phyloP scores from a whole-genome alignment of 2,888 invertebrate species.

The Hemicrepidius hirtus region DNA sequence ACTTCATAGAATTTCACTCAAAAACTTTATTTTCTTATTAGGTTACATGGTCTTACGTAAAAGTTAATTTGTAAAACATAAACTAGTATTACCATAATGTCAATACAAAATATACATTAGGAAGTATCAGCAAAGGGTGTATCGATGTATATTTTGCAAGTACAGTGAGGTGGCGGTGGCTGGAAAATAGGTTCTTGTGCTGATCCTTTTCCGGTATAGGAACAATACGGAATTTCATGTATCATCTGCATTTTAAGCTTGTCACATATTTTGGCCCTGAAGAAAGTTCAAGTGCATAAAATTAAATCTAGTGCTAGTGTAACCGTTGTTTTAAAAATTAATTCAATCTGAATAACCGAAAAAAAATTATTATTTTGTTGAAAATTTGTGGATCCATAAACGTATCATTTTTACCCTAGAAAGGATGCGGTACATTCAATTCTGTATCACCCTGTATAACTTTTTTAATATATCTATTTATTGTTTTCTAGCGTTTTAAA shows the following conservation, averaged over 20 bases:
- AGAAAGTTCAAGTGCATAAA: conserved; percentile 46
- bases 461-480: too few species aligned
- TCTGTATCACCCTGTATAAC: too few species aligned
- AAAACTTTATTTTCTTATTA: conserved; percentile 8
- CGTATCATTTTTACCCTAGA: too few species aligned
- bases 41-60: neutral
- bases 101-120: neutral
- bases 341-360: too few species aligned
- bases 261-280: conserved; percentile 73
- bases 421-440: too few species aligned
- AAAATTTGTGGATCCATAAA: too few species aligned
- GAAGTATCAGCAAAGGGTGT: conserved; percentile 43
- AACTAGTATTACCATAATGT: neutral
- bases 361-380: too few species aligned
- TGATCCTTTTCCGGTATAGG: conserved; percentile 73
- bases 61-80: neutral
- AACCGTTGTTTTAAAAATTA: too few species aligned
- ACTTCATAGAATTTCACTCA: conserved; percentile 2
- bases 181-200: conserved; percentile 73
- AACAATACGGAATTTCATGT: conserved; percentile 74
- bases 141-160: conserved; percentile 72
- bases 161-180: conserved; percentile 73
- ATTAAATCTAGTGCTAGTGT: too few species aligned
- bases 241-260: conserved; percentile 72
- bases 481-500: too few species aligned